Evolutionary conservation across 2,797 vertebrate species (phyloP).

Genomic region (Lophius americanus): DNA sequence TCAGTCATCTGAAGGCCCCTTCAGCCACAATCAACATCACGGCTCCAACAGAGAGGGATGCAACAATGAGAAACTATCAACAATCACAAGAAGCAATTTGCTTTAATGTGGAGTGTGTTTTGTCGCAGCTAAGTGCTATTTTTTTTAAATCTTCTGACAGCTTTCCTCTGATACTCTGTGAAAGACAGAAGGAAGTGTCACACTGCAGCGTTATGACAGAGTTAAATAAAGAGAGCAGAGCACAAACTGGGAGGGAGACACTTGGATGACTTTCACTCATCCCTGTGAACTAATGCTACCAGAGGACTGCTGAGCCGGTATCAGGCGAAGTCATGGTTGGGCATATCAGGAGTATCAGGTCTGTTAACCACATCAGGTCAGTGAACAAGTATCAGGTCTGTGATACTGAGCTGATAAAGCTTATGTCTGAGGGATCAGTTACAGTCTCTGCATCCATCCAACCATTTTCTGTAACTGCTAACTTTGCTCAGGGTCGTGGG

Average conservation of each 20-base stretch:
- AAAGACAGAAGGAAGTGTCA: slow-evolving; percentile 49
- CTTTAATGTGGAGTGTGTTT: slow-evolving; percentile 68
- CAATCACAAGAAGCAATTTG: slow-evolving; percentile 63
- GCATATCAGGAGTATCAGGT: no score
- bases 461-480: no score
- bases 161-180: slow-evolving; percentile 30
- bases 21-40: slow-evolving; percentile 74
- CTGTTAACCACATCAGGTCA: no score
- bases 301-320: slow-evolving; percentile 1
- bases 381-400: no score
- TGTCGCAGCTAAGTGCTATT: slow-evolving; percentile 57
- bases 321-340: not conserved
- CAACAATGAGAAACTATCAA: slow-evolving; percentile 59
- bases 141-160: slow-evolving; percentile 69
- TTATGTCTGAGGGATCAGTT: slow-evolving; percentile 1
- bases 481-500: no score
- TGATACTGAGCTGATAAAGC: no score
- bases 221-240: slow-evolving; percentile 17
- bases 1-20: slow-evolving; percentile 76
- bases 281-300: not conserved
- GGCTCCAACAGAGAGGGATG: slow-evolving; percentile 51
- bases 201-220: not conserved
- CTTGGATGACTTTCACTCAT: not conserved
- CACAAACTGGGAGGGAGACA: not conserved
- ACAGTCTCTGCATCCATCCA: no score